Conservation (phyloP, 2,888 invertebrate genomes). For the Meta bourneti region DNA sequence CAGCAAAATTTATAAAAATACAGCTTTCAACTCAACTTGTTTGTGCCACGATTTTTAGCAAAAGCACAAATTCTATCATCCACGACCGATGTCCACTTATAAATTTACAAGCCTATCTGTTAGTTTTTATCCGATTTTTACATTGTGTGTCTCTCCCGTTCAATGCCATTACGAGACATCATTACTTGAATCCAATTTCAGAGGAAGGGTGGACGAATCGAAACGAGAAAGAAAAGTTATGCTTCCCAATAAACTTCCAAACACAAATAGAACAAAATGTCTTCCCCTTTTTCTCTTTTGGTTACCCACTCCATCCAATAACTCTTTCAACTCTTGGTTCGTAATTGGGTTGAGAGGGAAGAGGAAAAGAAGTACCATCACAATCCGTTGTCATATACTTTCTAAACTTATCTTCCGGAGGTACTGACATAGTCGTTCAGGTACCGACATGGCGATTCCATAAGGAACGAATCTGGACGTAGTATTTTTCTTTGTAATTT, state of each 20-base stretch:
- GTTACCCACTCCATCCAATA: conserved; percentile 20
- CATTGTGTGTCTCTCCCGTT: not conserved
- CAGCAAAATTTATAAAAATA: too few species aligned
- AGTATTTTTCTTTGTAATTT: not conserved
- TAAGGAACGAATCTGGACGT: not conserved
- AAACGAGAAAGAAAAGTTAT: not conserved
- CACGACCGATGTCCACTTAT: not conserved
- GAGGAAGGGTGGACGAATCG: not conserved
- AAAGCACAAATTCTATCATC: too few species aligned
- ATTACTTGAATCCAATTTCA: conserved; percentile 12
- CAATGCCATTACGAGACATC: not conserved
- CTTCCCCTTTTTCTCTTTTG: not conserved
- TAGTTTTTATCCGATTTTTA: not conserved
- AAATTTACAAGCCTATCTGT: not conserved
- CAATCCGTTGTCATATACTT: not conserved
- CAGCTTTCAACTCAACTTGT: too few species aligned
- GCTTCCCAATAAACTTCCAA: not conserved
- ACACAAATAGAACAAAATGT: not conserved
- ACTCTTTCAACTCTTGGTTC: conserved; percentile 45
- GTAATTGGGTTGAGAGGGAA: conserved; percentile 15
- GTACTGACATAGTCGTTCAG: conserved; percentile 7
- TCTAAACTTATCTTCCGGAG: not conserved
- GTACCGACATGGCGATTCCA: conserved; percentile 4
- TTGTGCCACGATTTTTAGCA: too few species aligned
- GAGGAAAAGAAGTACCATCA: not conserved